Evolutionary conservation across 1,140 invertebrate species (phyloP).

Genomic region (Phocides pigmalion): DNA sequence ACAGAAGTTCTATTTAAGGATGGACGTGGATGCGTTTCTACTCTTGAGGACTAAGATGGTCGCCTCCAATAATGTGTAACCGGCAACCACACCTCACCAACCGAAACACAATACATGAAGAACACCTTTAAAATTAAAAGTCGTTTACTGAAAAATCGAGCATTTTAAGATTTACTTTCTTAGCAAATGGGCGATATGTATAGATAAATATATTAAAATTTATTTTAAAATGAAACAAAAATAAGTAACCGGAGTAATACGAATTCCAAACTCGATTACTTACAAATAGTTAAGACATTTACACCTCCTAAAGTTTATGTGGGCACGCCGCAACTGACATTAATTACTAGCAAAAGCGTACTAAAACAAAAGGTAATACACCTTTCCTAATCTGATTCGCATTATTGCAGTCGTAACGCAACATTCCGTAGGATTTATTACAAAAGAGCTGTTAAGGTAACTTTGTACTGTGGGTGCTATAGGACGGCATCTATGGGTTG

Average conservation of each 20-base stretch:
- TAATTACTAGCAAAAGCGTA: slow-evolving; percentile 60
- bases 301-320: slow-evolving; percentile 40
- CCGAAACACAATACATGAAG: too few relatives aligned
- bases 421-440: slow-evolving; percentile 75
- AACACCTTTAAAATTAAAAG: too few relatives aligned
- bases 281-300: slow-evolving; percentile 34
- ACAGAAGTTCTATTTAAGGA: too few relatives aligned
- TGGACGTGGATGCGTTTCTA: too few relatives aligned
- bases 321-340: slow-evolving; percentile 49
- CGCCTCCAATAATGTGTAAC: too few relatives aligned
- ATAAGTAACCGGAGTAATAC: background rate
- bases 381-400: slow-evolving; percentile 74
- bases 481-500: slow-evolving; percentile 55
- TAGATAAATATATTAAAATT: too few relatives aligned
- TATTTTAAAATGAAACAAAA: too few relatives aligned
- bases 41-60: too few relatives aligned
- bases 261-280: slow-evolving; percentile 20
- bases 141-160: too few relatives aligned
- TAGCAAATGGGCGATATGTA: too few relatives aligned
- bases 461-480: slow-evolving; percentile 43
- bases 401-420: slow-evolving; percentile 75
- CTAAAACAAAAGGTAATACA: slow-evolving; percentile 72
- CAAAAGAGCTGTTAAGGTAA: slow-evolving; percentile 72
- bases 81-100: too few relatives aligned
- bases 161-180: too few relatives aligned